Conservation (phyloP, 2,113 vertebrate genomes). For the Speoplatyrhinus poulsoni region DNA sequence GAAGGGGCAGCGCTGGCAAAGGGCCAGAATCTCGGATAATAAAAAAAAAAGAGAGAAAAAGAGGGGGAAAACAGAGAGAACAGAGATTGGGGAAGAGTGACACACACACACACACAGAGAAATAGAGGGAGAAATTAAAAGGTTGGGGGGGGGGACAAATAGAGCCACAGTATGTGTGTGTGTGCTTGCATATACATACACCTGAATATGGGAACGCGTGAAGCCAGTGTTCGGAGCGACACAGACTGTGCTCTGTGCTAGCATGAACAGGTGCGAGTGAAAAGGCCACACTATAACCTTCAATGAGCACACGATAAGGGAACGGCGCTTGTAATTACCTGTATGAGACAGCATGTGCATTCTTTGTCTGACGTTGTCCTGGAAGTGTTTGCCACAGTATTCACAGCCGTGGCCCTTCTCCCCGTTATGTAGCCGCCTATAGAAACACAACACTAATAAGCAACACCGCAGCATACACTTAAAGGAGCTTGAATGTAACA, state of each 20-base stretch:
- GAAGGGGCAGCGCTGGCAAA: conserved; percentile 85
- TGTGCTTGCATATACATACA: no score
- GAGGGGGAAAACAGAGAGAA: conserved; percentile 17
- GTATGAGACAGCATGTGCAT: conserved; percentile 99
- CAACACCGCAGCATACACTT: neutral
- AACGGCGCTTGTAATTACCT: conserved; percentile 79
- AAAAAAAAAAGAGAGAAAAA: conserved; percentile 53
- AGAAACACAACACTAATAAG: conserved; percentile 53
- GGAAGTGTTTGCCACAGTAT: conserved; percentile 95
- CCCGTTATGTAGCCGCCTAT: conserved; percentile 92
- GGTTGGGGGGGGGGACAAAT: neutral
- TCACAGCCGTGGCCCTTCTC: conserved; percentile 97
- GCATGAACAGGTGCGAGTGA: conserved; percentile 68
- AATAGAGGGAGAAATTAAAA: conserved; percentile 5
- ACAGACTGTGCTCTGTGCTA: conserved; percentile 26
- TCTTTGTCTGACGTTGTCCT: conserved; percentile 95
- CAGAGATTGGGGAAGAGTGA: neutral
- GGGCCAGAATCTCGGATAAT: conserved; percentile 77
- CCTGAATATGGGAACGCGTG: conserved; percentile 48
- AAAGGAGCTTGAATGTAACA: no score
- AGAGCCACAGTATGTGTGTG: neutral
- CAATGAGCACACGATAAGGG: conserved; percentile 34
- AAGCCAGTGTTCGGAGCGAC: conserved; percentile 55
- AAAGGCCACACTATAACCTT: conserved; percentile 55
- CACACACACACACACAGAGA: conserved; percentile 5